Evolutionary conservation across 2,113 vertebrate species (phyloP).

Genomic region (Myrmecophaga tridactyla): DNA sequence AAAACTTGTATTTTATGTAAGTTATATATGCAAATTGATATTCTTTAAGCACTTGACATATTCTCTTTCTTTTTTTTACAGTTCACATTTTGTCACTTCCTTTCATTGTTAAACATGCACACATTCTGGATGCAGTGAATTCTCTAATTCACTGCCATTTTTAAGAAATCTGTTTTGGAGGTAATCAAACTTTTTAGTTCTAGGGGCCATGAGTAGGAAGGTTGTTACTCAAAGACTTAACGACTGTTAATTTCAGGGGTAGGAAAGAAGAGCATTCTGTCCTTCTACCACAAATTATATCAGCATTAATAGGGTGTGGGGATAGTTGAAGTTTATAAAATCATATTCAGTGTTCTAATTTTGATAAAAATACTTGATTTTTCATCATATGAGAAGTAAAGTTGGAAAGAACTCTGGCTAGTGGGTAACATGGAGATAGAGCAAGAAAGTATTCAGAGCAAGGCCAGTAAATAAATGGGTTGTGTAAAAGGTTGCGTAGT

Average conservation of each 20-base stretch:
- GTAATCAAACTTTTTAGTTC: neutral
- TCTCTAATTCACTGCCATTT: neutral
- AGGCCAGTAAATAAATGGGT: neutral
- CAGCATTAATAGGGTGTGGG: neutral
- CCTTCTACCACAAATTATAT: neutral
- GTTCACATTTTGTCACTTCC: slow-evolving; percentile 70
- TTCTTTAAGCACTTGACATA: neutral
- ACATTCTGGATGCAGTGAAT: neutral
- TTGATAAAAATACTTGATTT: slow-evolving; percentile 11
- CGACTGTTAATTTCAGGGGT: slow-evolving; percentile 25
- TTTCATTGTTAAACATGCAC: neutral
- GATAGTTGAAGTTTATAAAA: slow-evolving; percentile 21
- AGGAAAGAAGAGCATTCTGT: neutral
- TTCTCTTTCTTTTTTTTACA: neutral
- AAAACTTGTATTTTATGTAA: neutral
- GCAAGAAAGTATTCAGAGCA: neutral
- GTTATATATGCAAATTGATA: neutral
- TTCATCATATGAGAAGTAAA: slow-evolving; percentile 20
- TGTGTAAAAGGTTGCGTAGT: neutral
- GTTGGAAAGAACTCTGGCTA: neutral
- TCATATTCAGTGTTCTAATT: neutral
- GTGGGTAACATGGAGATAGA: neutral
- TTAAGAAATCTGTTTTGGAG: neutral
- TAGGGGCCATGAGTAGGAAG: neutral
- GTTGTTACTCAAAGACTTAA: neutral